Percentiles rank a stretch among this genome's conserved stretches.
phyloP scores from a whole-genome alignment of 2,888 invertebrate genomes.

The Dascillus cervinus region DNA sequence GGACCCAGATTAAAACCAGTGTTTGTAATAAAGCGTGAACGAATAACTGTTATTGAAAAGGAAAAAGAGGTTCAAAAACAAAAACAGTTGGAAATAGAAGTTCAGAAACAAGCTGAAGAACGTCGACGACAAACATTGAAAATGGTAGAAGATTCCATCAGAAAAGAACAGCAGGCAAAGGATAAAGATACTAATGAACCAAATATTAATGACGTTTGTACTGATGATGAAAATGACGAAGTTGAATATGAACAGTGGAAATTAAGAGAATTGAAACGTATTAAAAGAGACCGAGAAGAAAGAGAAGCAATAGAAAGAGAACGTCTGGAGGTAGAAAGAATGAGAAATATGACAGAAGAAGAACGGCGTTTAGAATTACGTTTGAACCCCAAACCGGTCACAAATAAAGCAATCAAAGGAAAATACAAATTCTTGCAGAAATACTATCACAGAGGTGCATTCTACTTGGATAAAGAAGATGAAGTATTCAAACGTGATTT shows the following conservation, averaged over 20 bases:
- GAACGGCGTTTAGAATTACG: constrained; percentile 84
- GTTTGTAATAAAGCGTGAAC: constrained; percentile 86
- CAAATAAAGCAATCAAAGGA: constrained; percentile 92
- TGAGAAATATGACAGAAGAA: constrained; percentile 93
- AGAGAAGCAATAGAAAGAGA: constrained; percentile 90
- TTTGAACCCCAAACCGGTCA: constrained; percentile 84
- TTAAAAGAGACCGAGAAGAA: constrained; percentile 95
- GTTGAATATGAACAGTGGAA: constrained; percentile 98
- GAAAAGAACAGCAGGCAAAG: constrained; percentile 67
- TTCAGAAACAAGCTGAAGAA: constrained; percentile 81
- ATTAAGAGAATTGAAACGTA: constrained; percentile 87
- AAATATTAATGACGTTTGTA: constrained; percentile 77
- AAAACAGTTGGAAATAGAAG: constrained; percentile 77
- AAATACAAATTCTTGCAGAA: constrained; percentile 99
- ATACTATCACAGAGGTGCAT: constrained; percentile 98
- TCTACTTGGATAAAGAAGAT: constrained; percentile 92
- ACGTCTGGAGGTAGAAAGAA: constrained; percentile 76
- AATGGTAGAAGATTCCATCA: constrained; percentile 82
- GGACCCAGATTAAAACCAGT: constrained; percentile 91
- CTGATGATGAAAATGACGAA: constrained; percentile 94
- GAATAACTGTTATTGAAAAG: constrained; percentile 91
- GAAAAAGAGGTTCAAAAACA: constrained; percentile 81
- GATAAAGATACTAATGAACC: constrained; percentile 63
- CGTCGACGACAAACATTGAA: constrained; percentile 79
- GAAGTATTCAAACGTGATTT: constrained; percentile 88